Percentiles rank a stretch among this genome's conserved stretches.
These are phyloP conservation scores for Trematomus bernacchii DNA, from an alignment of 2,797 vertebrate genomes.

Conservation along the genomic window DNA sequence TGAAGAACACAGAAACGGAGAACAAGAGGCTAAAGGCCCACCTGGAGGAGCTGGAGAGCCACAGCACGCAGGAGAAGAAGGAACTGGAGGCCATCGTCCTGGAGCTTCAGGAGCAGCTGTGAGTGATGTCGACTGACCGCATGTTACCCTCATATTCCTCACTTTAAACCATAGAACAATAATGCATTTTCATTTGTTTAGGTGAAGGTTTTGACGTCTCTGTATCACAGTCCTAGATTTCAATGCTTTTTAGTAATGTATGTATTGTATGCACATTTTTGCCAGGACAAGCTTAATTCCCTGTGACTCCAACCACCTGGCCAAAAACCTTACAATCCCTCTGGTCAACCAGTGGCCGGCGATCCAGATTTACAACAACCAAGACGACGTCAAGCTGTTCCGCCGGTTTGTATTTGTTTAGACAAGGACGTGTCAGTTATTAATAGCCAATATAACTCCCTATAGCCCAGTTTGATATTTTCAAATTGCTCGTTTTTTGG, in stretches of 20 bases:
- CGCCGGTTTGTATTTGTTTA: slow-evolving; percentile 83
- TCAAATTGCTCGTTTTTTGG: neutral
- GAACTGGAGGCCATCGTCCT: slow-evolving; percentile 94
- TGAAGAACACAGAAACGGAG: slow-evolving; percentile 94
- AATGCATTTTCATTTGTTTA: neutral
- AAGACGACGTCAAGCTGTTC: slow-evolving; percentile 90
- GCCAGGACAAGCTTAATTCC: slow-evolving; percentile 95
- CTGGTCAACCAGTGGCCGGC: slow-evolving; percentile 95
- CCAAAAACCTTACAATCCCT: slow-evolving; percentile 92
- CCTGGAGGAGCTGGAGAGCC: slow-evolving; percentile 90
- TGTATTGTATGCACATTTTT: slow-evolving; percentile 46
- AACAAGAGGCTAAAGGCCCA: slow-evolving; percentile 92
- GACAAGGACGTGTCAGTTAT: neutral
- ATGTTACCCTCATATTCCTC: neutral
- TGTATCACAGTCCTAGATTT: neutral
- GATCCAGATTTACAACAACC: slow-evolving; percentile 89
- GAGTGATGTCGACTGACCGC: slow-evolving; percentile 62
- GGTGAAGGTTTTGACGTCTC: neutral
- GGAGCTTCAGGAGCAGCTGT: slow-evolving; percentile 98
- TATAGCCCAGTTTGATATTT: neutral
- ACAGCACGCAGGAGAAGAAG: slow-evolving; percentile 93
- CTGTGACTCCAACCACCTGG: slow-evolving; percentile 90
- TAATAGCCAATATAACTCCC: neutral
- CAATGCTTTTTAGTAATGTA: neutral
- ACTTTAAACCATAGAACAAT: neutral